phyloP scores from a whole-genome alignment of 2,888 invertebrate species.

The Drosophila sordidula region DNA sequence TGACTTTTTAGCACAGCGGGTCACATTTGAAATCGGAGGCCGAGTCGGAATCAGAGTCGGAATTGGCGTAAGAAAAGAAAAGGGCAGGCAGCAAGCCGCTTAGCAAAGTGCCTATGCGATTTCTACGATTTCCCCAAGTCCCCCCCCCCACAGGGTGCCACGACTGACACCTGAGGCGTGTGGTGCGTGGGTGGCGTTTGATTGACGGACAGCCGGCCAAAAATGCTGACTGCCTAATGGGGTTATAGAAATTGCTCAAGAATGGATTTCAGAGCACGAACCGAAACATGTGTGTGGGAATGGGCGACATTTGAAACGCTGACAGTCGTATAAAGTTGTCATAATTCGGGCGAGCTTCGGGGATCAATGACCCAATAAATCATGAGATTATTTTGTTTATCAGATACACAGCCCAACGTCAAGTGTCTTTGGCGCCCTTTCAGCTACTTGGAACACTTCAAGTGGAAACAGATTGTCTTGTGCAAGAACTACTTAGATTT shows the following conservation, averaged over 20 bases:
- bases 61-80: constrained; percentile 41
- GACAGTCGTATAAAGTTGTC: constrained; percentile 50
- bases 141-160: background rate
- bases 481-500: constrained; percentile 3
- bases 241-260: constrained; percentile 55
- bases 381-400: constrained; percentile 11
- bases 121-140: constrained; percentile 71
- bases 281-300: constrained; percentile 11
- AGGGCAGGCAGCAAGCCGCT: constrained; percentile 77
- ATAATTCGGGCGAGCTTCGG: constrained; percentile 29
- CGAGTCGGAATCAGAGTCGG: constrained; percentile 23
- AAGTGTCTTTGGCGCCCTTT: constrained; percentile 11
- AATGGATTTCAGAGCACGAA: constrained; percentile 6
- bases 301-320: constrained; percentile 21
- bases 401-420: background rate
- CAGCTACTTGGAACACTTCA: constrained; percentile 18
- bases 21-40: constrained; percentile 42
- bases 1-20: constrained; percentile 66
- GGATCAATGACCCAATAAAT: constrained; percentile 53
- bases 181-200: constrained; percentile 43
- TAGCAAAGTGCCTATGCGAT: constrained; percentile 56
- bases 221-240: constrained; percentile 37
- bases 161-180: constrained; percentile 36
- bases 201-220: constrained; percentile 54
- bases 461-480: constrained; percentile 23